Evolutionary conservation across 2,113 vertebrate genomes (phyloP), one percentile per base, ranked within the genome.

Genomic region (Nothocercus julius): DNA sequence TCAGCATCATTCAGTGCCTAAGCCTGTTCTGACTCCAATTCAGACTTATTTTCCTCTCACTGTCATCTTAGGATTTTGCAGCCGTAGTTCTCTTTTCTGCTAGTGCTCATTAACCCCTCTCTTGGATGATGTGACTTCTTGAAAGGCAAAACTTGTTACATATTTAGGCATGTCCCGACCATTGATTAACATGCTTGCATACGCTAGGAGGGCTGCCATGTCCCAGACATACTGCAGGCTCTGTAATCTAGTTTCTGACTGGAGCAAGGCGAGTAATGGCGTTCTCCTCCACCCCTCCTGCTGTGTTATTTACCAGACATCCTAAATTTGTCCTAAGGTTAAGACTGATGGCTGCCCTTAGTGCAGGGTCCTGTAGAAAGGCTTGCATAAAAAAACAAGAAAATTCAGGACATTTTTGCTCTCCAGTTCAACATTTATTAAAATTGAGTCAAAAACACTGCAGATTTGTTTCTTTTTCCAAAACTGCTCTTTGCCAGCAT

Each of bases 401-500:
- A 78, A 54, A 92, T 67, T n/a, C 64, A 44, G 42, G 91, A 61
- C 7, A 22, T 91, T 77, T 86, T 82, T 30, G 42, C 38, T 79
- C 28, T 82, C 45, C 6, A 73, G 30, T 83, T 95, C 42, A 68
- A n/a, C 27, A 5, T 40, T 61, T 81, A 78, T 38, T 90, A 91
- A 86, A 95, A 94, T 5, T 75, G 54, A 86, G 36, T 91, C 34
- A 75, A 93, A 93, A 80, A 53, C 88, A 79, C 56, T 87, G 80
- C 79, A 77, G 59, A 75, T 90, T 82, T 82, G 11, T 86, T 40
- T 30, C 51, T 92, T 40, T 74, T 89, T 92, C 90, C 92, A 82
- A 91, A 83, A 78, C 66, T 80, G 32, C 51, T 94, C 22, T 83
- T 95, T 94, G 93, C 80, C 91, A 96, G 54, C 61, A 72, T 90